phyloP scores from a whole-genome alignment of 2,797 vertebrate genomes.

The Momotus momota region DNA sequence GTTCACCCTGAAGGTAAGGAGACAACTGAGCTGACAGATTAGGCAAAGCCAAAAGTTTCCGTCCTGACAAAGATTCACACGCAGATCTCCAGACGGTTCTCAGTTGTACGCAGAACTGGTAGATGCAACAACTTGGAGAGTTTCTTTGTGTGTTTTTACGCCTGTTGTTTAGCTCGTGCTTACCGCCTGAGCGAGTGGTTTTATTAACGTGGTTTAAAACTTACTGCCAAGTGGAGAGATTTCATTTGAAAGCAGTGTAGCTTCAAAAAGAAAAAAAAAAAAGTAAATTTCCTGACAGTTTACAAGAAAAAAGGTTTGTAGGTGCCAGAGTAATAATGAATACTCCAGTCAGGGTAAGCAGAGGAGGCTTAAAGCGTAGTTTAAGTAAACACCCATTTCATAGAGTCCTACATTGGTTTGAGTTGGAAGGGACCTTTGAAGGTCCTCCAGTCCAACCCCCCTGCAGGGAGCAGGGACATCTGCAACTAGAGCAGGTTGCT shows the following conservation, averaged over 20 bases:
- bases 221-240: background rate
- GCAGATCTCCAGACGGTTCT: background rate
- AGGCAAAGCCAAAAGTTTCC: background rate
- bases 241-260: background rate
- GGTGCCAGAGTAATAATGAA: background rate
- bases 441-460: background rate
- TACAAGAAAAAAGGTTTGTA: background rate
- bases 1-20: background rate
- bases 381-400: background rate
- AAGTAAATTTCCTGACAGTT: background rate
- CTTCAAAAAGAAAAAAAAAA: background rate
- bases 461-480: background rate
- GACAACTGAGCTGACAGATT: background rate
- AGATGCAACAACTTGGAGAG: background rate
- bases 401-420: background rate
- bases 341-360: background rate
- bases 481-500: background rate
- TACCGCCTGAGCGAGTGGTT: background rate
- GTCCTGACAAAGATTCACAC: background rate
- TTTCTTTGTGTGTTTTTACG: background rate
- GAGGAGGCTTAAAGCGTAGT: background rate
- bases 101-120: background rate
- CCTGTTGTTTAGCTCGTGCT: background rate
- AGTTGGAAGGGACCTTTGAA: background rate
- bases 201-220: background rate